Base-by-base conservation (phyloP, 2,113 vertebrate species). In the Chaenocephalus aceratus region DNA sequence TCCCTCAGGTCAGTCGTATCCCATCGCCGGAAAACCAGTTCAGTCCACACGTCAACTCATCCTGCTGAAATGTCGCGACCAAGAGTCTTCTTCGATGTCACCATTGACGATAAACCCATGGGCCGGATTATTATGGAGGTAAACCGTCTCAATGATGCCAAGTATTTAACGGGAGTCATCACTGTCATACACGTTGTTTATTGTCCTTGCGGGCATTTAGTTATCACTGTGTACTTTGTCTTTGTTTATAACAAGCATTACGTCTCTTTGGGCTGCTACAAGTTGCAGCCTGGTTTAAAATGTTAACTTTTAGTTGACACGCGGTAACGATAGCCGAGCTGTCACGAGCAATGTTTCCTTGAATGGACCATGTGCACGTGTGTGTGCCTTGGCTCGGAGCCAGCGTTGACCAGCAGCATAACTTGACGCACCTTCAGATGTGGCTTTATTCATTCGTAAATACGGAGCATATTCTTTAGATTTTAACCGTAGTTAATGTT, bases 71-170 rank as follows among this genome's bases (percentile, higher is more conserved):
- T 96, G 96, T 16, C 88, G 4, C 79, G 3, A 0, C 91, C 94
- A 0, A n/a, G 11, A 75, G 96, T 96, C 6, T 97, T 88, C 87
- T 97, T 97, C 79, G 95, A 96, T 0, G 13, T 96, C 68, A 0
- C 54, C 49, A 13, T 62, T 1, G 0, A n/a, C 1, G 72, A 48
- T 1, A 0, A 0, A 0, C 2, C 80, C 0, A 0, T 86, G 0
- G 96, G 96, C 34, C 94, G 94, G 45, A 18, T 97, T 1, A 62
- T 94, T 48, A 96, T 97, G 82, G 95, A 96, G 96, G 96, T 96
- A 93, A 88, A 2, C 11, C 15, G 1, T 3, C 21, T 41, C 5
- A 41, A 41, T 15, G 13, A 14, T 49, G 36, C 36, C 2, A 51
- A 18, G 14, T 6, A 15, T 30, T 30, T 30, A 49, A 44, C 18